phyloP scores from a whole-genome alignment of 2,888 invertebrate species.

The Tridacna gigas region DNA sequence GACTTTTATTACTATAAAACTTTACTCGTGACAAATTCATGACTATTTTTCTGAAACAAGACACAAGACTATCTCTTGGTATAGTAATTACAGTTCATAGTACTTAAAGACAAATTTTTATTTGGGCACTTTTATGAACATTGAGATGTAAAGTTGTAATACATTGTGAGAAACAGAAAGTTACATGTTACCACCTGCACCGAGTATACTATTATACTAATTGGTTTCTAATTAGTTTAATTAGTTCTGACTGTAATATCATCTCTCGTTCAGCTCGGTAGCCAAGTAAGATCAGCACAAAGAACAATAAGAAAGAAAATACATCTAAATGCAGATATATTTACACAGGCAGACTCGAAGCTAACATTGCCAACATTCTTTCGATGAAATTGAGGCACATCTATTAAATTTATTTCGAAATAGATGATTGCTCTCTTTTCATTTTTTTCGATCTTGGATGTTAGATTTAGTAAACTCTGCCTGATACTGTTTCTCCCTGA shows the following conservation, averaged over 20 bases:
- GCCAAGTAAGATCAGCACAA: not conserved
- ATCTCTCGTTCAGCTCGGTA: slow-evolving; percentile 5
- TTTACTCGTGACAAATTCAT: too few relatives aligned
- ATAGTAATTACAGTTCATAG: too few relatives aligned
- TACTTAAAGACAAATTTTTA: too few relatives aligned
- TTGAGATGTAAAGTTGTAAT: not conserved
- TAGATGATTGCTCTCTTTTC: slow-evolving; percentile 14
- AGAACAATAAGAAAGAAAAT: slow-evolving; percentile 1
- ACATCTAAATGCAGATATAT: not conserved
- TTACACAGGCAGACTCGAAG: slow-evolving; percentile 3
- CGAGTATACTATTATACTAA: slow-evolving; percentile 23
- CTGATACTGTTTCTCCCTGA: not conserved
- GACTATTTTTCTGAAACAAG: too few relatives aligned
- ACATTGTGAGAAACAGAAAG: not conserved
- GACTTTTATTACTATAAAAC: too few relatives aligned
- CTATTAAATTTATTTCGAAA: slow-evolving; percentile 9
- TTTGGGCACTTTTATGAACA: not conserved
- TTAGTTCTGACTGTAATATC: slow-evolving; percentile 12
- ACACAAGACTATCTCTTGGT: too few relatives aligned
- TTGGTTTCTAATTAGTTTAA: slow-evolving; percentile 20
- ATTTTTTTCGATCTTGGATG: slow-evolving; percentile 12
- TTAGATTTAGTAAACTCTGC: slow-evolving; percentile 23
- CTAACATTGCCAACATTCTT: slow-evolving; percentile 1
- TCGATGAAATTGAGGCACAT: not conserved
- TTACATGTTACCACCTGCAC: slow-evolving; percentile 3